Evolutionary conservation across 2,888 invertebrate genomes (phyloP), one percentile per base, ranked within the genome.

Genomic region (Fissipunctia ypsillon): DNA sequence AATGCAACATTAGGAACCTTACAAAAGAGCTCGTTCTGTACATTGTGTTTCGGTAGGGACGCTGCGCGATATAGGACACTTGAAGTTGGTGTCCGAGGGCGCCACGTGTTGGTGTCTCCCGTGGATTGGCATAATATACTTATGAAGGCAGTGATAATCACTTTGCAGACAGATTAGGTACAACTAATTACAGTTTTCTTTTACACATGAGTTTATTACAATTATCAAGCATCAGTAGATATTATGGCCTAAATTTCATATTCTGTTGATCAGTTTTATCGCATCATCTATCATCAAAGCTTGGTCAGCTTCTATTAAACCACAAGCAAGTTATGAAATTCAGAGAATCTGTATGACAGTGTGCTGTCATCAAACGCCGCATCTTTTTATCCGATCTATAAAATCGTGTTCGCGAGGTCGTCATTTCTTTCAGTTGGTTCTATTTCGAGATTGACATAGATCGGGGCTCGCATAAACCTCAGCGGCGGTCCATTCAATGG

Each of bases 371-470:
- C 28, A n/a, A 73, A 28, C 12, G n/a, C 22, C 22, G 12, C 35
- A 73, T 61, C 25, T 48, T 38, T 50, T 16, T 43, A n/a, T 31
- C 52, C 22, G 28, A 54, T 68, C 68, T 48, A 63, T 43, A 59
- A 65, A 48, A 31, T 54, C n/a, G 41, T 63, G 48, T 77, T 52
- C 35, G 38, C 50, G 35, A 78, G 43, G 19, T 56, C 78, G 54
- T 67, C 22, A 80, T 69, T 83, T 80, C 59, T 73, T 61, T 66
- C 12, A 83, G 67, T 77, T 3, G n/a, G 19, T 60, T 78, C 80
- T 80, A 80, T 80, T 79, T 70, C 45, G 10, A 68, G 70, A 38
- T 43, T 81, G 84, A 81, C 80, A 81, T 65, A 80, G 80, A 83
- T 83, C 38, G 28, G 63, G 31, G 65, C 56, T 74, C 70, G 65